phyloP scores from a whole-genome alignment of 2,888 invertebrate genomes.

The Rotaria magnacalcarata region DNA sequence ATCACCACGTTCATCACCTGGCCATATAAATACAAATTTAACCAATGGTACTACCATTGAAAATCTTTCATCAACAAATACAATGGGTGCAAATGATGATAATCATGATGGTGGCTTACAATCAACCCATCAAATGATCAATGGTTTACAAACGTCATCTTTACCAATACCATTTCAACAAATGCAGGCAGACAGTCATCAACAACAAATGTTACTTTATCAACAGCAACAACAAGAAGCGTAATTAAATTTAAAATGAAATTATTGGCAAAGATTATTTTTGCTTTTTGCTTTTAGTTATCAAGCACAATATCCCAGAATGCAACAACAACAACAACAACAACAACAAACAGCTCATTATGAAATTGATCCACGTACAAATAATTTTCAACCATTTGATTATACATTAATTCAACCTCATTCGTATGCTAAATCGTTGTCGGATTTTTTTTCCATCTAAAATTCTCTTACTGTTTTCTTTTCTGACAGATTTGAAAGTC shows the following conservation, averaged over 20 bases:
- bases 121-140: neutral
- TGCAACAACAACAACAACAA: neutral
- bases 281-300: neutral
- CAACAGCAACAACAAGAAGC: slow-evolving; percentile 17
- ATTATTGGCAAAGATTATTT: neutral
- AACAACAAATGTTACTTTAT: slow-evolving; percentile 6
- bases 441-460: too few relatives aligned
- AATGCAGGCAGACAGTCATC: neutral
- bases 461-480: neutral
- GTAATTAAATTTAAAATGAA: neutral
- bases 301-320: neutral
- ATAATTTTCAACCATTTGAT: slow-evolving; percentile 7
- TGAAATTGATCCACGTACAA: slow-evolving; percentile 19
- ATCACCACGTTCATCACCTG: slow-evolving; percentile 35
- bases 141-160: neutral
- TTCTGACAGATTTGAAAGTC: neutral
- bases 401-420: slow-evolving; percentile 35
- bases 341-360: slow-evolving; percentile 11
- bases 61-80: neutral
- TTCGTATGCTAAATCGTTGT: neutral
- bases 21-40: neutral
- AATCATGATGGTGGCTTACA: neutral
- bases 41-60: neutral
- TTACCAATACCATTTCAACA: slow-evolving; percentile 3
- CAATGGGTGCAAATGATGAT: neutral